Conservation (phyloP, 1,140 invertebrate genomes). For the Aphidius gifuensis region DNA sequence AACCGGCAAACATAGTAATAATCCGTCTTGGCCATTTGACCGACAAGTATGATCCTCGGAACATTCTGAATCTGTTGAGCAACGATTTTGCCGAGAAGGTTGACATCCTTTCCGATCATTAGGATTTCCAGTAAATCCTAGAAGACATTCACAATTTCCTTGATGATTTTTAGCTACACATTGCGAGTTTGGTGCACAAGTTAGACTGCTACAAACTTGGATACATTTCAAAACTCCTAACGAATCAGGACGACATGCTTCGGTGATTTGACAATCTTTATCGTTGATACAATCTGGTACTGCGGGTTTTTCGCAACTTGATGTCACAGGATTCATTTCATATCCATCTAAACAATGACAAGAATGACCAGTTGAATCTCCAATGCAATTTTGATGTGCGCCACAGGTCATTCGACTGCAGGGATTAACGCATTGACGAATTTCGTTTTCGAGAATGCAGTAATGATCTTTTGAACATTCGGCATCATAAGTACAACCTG, state of each 20-base stretch:
- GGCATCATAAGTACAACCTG: constrained; percentile 63
- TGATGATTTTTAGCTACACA: constrained; percentile 73
- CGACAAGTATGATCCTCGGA: constrained; percentile 75
- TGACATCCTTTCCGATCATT: constrained; percentile 84
- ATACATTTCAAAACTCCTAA: constrained; percentile 80
- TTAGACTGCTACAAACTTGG: constrained; percentile 73
- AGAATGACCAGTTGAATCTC: constrained; percentile 62
- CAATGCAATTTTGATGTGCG: constrained; percentile 73
- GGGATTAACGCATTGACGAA: constrained; percentile 69
- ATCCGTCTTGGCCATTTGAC: constrained; percentile 41
- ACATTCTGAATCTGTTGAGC: constrained; percentile 76
- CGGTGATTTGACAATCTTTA: constrained; percentile 66
- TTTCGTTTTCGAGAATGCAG: constrained; percentile 60
- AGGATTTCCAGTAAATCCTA: constrained; percentile 81
- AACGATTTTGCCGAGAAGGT: constrained; percentile 67
- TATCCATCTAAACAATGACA: constrained; percentile 75
- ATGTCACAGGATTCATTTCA: constrained; percentile 78
- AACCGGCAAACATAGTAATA: constrained; percentile 66
- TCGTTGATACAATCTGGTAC: constrained; percentile 75
- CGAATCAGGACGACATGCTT: constrained; percentile 76
- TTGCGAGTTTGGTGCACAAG: constrained; percentile 77
- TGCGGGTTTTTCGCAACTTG: constrained; percentile 78
- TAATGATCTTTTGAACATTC: constrained; percentile 68
- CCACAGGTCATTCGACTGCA: constrained; percentile 77
- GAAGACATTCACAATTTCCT: constrained; percentile 74